Evolutionary conservation across 2,797 vertebrate genomes (phyloP), one percentile per base, ranked within the genome.

Genomic region (Melanotaenia boesemani): DNA sequence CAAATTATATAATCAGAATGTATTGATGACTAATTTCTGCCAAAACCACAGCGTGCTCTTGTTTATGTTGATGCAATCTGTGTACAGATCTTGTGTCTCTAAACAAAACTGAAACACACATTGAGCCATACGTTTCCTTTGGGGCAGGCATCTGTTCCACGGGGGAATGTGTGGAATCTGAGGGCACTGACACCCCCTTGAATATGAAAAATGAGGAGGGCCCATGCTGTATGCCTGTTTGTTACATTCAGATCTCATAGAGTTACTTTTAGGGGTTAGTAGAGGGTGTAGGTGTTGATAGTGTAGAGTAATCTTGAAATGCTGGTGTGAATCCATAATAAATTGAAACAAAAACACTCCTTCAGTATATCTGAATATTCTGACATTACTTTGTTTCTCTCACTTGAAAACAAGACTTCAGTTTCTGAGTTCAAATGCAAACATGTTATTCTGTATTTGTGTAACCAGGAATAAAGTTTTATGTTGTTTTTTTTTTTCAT

Each of bases 181-280:
- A 87, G 83, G 88, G 62, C 89, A 87, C 56, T 85, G 85, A 88
- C 79, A 68, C 44, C 46, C 16, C 70, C 79, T 81, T 91, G 83
- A 91, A 89, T 85, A 70, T 92, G 88, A 86, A 91, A 91, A 88
- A 70, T 63, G 85, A 93, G 81, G n/a, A 69, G 72, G 66, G 82
- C 15, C 56, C 32, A 18, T 22, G 30, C 26, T 78, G 80, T 69
- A 61, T 72, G 68, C 59, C 62, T 34, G 67, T 76, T 58, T 73
- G 60, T 73, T 65, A 64, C 62, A 57, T 62, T 77, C 41, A 56
- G 60, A 41, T 61, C 36, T 41, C 0, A 9, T 57, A 24, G 67
- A 74, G 63, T 82, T 55, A 69, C 71, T 70, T 73, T 80, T 68
- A 83, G 32, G 16, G 63, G 28, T 66, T 77, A 73, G 50, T 78